Conservation (phyloP, 2,888 invertebrate genomes). For the Myopa testacea region DNA sequence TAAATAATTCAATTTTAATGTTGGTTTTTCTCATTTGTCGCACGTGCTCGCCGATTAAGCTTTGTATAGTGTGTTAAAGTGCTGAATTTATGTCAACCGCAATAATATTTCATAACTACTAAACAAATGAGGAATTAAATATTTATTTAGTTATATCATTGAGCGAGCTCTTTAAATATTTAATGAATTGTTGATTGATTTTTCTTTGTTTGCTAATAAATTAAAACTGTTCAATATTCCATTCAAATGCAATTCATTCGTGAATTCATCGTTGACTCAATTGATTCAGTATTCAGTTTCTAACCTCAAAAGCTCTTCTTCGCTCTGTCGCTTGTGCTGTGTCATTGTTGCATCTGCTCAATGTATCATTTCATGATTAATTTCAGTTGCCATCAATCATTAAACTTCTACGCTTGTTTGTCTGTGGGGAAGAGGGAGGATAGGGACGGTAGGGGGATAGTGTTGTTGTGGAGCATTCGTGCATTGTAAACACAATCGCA, state of each 20-base stretch:
- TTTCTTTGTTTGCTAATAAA: too few relatives aligned
- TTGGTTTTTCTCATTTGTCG: too few relatives aligned
- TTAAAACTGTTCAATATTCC: background rate
- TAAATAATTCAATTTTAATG: too few relatives aligned
- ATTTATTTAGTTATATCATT: too few relatives aligned
- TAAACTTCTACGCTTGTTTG: background rate
- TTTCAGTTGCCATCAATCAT: slow-evolving; percentile 36
- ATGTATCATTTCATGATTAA: slow-evolving; percentile 38
- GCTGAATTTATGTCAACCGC: too few relatives aligned
- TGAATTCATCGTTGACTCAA: background rate
- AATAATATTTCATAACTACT: too few relatives aligned
- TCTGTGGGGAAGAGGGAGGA: background rate
- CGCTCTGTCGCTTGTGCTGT: slow-evolving; percentile 6
- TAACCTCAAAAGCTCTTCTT: slow-evolving; percentile 11
- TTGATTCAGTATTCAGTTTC: background rate
- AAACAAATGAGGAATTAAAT: too few relatives aligned
- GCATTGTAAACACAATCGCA: background rate
- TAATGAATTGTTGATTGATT: too few relatives aligned
- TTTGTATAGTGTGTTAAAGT: too few relatives aligned
- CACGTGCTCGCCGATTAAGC: too few relatives aligned
- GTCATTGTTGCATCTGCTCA: slow-evolving; percentile 38
- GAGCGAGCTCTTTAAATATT: too few relatives aligned
- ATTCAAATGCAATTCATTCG: background rate
- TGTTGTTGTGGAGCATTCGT: background rate
- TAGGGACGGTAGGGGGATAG: background rate